Evolutionary conservation across 2,888 invertebrate genomes (phyloP), one percentile per base, ranked within the genome.

Genomic region (Rhagophthalmus giganteus): DNA sequence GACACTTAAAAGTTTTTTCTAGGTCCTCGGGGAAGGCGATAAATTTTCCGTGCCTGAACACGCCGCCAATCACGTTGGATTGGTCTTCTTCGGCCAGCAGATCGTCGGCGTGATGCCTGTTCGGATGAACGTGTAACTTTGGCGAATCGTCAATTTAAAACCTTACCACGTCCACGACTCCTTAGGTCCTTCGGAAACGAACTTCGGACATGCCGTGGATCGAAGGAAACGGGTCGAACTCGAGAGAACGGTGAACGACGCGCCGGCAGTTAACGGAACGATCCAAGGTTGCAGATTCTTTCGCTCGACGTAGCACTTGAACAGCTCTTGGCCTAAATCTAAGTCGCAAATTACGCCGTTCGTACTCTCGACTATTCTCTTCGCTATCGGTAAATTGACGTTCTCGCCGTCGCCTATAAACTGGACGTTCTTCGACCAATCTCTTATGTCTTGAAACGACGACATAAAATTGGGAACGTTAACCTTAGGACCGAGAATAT

Each of bases 401-500:
- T 46, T 46, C 6, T 25, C 25, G 1, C 13, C 13, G 25, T 30
- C 53, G 10, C 11, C 8, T 8, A 49, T 10, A 41, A 42, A 53
- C 12, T 53, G 41, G 3, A 53, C n/a, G 24, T 37, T 37, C 13
- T 41, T 53, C 2, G 37, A n/a, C 46, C 46, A 53, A 5, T 37
- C 8, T 13, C 26, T 2, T 3, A 53, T 27, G 12, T 53, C 53
- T 3, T 53, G 37, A n/a, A 27, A 28, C 0, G 47, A 27, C 2
- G 35, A 10, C 27, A 53, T 20, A 3, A 16, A 14, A 9, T n/a
- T 20, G 2, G 53, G 41, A 9, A 47, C 14, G 37, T 27, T 47
- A 2, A 47, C 46, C 20, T 41, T 12, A n/a, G 53, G 53, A n/a
- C 53, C 53, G 15, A 53, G 26, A 38, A 53, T 38, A n/a, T 47